phyloP scores from a whole-genome alignment of 2,888 invertebrate genomes.

The Pandemis cinnamomeana region DNA sequence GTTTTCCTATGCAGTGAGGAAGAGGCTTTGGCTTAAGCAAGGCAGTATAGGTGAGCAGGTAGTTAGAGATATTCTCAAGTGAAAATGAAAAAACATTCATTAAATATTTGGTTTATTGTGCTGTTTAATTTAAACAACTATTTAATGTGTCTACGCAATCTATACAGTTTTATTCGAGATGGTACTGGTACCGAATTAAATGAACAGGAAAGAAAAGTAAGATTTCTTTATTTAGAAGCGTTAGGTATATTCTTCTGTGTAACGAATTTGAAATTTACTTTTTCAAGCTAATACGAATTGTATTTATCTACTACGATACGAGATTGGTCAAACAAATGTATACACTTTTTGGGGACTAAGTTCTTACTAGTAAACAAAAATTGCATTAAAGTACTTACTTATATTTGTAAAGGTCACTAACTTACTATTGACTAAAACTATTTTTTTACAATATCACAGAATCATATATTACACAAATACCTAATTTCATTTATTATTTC shows the following conservation, averaged over 20 bases:
- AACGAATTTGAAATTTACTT: not conserved
- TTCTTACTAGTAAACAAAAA: too few species aligned
- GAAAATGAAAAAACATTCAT: constrained; percentile 8
- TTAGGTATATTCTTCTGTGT: not conserved
- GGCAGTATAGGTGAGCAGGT: not conserved
- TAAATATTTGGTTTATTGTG: constrained; percentile 76
- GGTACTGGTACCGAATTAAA: too few species aligned
- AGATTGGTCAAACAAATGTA: constrained; percentile 28
- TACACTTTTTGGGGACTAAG: too few species aligned
- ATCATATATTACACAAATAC: constrained; percentile 50
- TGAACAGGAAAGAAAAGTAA: too few species aligned
- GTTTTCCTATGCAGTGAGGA: too few species aligned
- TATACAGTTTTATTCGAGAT: constrained; percentile 10
- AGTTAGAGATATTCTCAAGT: not conserved
- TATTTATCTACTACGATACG: not conserved
- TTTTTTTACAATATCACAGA: constrained; percentile 74
- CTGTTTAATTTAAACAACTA: constrained; percentile 68
- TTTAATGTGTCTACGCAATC: constrained; percentile 49
- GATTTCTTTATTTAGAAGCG: too few species aligned
- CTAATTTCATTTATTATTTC: constrained; percentile 26
- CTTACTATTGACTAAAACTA: constrained; percentile 34
- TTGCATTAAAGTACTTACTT: not conserved
- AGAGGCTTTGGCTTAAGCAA: too few species aligned
- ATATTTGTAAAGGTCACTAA: constrained; percentile 4
- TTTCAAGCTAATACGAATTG: not conserved